phyloP scores from a whole-genome alignment of 2,797 vertebrate genomes.

The Halcyon badia region DNA sequence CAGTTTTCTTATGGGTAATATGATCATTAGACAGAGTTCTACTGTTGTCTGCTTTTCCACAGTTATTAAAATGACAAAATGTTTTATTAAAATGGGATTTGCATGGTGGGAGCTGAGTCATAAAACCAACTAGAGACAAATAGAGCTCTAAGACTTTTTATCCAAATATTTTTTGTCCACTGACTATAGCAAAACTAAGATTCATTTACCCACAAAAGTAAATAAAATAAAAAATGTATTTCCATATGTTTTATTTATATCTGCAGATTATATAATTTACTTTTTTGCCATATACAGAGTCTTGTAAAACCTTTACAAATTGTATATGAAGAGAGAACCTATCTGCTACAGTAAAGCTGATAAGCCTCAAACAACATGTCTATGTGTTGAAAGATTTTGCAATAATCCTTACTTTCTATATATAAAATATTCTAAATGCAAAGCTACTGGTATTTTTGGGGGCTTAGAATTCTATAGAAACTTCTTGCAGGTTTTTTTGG shows the following conservation, averaged over 20 bases:
- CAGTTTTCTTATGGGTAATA: not conserved
- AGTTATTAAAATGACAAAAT: conserved; percentile 42
- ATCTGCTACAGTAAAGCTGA: not conserved
- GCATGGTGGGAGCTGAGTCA: not conserved
- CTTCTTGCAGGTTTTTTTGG: not conserved
- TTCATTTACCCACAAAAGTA: not conserved
- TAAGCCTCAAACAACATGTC: conserved; percentile 19
- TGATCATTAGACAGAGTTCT: not conserved
- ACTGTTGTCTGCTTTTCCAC: not conserved
- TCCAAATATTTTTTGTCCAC: not conserved
- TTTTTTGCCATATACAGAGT: not conserved
- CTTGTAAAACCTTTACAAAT: conserved; percentile 36
- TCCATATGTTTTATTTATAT: conserved; percentile 3
- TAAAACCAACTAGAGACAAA: conserved; percentile 2
- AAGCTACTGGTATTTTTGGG: not conserved
- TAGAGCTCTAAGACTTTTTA: not conserved
- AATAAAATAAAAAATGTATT: not conserved
- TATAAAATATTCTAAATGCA: not conserved
- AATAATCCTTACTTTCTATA: conserved; percentile 15
- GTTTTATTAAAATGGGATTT: conserved; percentile 43
- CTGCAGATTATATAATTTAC: not conserved
- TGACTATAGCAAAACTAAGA: not conserved
- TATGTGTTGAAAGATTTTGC: not conserved
- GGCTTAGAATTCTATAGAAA: not conserved
- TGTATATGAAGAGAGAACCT: not conserved